A percentile compares a stretch with the other conserved stretches of the same genome.
phyloP scores from a whole-genome alignment of 1,140 invertebrate species.

The Monochamus saltuarius region DNA sequence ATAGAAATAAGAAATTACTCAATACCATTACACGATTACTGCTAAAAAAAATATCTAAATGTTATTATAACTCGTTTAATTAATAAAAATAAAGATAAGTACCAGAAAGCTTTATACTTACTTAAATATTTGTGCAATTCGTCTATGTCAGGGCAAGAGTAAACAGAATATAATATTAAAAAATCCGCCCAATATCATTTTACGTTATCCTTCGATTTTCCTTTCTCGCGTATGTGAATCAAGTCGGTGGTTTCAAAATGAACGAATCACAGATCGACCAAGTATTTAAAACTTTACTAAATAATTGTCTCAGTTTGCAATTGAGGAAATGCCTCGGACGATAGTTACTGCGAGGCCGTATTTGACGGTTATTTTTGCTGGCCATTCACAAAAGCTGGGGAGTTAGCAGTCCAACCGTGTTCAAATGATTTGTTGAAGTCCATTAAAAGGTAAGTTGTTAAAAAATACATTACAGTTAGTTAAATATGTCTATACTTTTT shows the following conservation, averaged over 20 bases:
- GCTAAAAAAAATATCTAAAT: too few species aligned
- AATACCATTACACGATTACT: too few species aligned
- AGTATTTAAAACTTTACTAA: background rate
- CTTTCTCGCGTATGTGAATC: background rate
- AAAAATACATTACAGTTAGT: too few species aligned
- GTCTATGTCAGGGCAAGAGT: conserved; percentile 23
- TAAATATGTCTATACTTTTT: too few species aligned
- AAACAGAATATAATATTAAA: conserved; percentile 18
- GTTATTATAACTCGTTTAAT: too few species aligned
- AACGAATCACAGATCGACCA: background rate
- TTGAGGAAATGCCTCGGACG: background rate
- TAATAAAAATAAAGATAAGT: too few species aligned
- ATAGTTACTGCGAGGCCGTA: conserved; percentile 33
- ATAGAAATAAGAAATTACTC: too few species aligned
- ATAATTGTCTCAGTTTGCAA: background rate
- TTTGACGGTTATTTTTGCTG: conserved; percentile 62
- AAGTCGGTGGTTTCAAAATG: background rate
- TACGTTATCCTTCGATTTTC: conserved; percentile 10
- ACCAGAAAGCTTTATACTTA: background rate
- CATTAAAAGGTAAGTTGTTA: conserved; percentile 46
- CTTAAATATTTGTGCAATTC: conserved; percentile 11
- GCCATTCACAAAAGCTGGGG: conserved; percentile 54
- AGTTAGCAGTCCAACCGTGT: conserved; percentile 52
- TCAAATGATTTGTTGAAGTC: conserved; percentile 57
- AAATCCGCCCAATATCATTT: conserved; percentile 24